These are phyloP conservation scores for Ia io DNA, from an alignment of 2,113 vertebrate genomes.

Conservation along the genomic window DNA sequence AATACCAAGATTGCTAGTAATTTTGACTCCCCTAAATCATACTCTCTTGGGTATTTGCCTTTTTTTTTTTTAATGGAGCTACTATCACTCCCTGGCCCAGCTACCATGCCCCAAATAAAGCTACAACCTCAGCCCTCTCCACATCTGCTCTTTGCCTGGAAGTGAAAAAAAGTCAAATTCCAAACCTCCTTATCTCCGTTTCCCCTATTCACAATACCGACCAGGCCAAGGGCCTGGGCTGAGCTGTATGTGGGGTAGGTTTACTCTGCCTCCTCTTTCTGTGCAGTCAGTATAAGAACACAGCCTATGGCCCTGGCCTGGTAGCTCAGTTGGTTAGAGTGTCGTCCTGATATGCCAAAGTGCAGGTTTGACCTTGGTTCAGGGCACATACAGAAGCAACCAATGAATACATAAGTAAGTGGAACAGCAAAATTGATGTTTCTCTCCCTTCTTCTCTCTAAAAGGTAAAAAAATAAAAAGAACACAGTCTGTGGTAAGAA, in stretches of 20 bases:
- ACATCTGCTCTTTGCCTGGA: neutral
- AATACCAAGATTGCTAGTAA: neutral
- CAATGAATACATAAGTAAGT: neutral
- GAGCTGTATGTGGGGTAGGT: neutral
- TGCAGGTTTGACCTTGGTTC: neutral
- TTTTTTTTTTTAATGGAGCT: neutral
- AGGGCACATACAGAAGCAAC: neutral
- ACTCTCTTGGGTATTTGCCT: neutral
- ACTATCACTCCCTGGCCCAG: neutral
- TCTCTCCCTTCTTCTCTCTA: neutral
- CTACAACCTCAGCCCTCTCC: neutral
- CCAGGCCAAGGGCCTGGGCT: neutral
- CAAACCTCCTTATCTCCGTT: constrained; percentile 43
- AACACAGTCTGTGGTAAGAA: constrained; percentile 89
- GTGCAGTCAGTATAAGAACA: neutral
- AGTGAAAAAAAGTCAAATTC: neutral
- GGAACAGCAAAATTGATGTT: neutral
- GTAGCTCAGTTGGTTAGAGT: neutral
- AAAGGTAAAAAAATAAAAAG: neutral
- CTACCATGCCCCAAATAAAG: neutral
- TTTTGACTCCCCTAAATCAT: neutral
- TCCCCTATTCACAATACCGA: constrained; percentile 67
- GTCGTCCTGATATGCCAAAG: neutral
- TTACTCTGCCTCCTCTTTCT: neutral
- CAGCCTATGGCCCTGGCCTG: neutral